A percentile compares a stretch with the other conserved stretches of the same genome.
Conservation (phyloP, 2,888 invertebrate species). For the Nymphalis urticae region DNA sequence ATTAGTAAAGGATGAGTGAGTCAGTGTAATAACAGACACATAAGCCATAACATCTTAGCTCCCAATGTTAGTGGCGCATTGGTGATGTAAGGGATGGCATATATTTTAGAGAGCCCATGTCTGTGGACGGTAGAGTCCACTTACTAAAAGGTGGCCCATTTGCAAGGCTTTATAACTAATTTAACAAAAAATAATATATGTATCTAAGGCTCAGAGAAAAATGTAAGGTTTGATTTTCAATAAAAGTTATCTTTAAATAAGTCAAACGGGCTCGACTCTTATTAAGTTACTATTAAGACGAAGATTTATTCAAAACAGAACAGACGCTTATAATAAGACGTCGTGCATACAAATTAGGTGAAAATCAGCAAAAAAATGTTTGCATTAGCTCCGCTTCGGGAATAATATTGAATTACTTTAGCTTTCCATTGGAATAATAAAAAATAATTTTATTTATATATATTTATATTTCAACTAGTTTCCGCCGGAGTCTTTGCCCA, state of each 20-base stretch:
- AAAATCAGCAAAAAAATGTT: constrained; percentile 17
- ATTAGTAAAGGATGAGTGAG: too few species aligned
- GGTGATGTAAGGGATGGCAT: too few species aligned
- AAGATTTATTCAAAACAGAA: constrained; percentile 74
- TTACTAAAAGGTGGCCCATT: too few species aligned
- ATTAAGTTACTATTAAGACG: constrained; percentile 71
- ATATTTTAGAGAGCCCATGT: too few species aligned
- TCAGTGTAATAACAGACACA: too few species aligned
- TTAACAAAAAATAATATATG: not conserved
- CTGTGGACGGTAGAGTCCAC: not conserved
- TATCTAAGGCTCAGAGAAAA: not conserved
- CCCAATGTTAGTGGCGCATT: too few species aligned
- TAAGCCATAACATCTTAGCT: too few species aligned
- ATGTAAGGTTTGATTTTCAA: constrained; percentile 13
- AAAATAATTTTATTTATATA: not conserved
- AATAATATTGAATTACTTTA: not conserved
- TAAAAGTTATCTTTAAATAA: constrained; percentile 60
- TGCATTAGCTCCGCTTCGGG: not conserved
- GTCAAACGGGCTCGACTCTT: constrained; percentile 59
- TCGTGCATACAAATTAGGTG: constrained; percentile 63
- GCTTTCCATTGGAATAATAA: not conserved
- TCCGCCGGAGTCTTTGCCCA: too few species aligned
- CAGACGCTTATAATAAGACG: constrained; percentile 53
- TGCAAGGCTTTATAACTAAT: too few species aligned
- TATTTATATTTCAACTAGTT: too few species aligned